Evolutionary conservation across 2,113 vertebrate species (phyloP).

Genomic region (Cyanistes caeruleus): DNA sequence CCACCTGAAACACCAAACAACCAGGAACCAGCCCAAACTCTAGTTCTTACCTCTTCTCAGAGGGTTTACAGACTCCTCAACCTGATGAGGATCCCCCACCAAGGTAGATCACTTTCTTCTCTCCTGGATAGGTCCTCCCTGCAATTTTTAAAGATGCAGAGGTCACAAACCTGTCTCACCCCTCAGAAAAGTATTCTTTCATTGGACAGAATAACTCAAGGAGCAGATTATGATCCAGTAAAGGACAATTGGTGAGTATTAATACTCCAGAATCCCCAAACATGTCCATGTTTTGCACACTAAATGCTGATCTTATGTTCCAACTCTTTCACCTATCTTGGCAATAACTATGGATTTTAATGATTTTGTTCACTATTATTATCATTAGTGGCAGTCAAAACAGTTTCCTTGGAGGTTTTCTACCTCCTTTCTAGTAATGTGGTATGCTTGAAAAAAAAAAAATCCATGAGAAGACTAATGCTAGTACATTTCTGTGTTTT

Average conservation of each 20-base stretch:
- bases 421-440: not conserved
- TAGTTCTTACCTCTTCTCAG: not conserved
- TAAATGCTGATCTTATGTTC: not conserved
- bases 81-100: rapidly evolving
- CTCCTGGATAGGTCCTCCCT: not conserved
- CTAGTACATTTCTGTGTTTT: not conserved
- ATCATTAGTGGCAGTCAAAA: not conserved
- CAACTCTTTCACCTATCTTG: not conserved
- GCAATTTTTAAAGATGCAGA: not conserved
- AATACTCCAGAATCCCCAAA: not conserved
- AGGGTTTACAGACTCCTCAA: not conserved
- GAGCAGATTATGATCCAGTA: not conserved
- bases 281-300: not conserved
- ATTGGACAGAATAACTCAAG: not conserved
- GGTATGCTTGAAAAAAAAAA: not conserved
- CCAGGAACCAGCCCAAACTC: not conserved
- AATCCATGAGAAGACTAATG: not conserved
- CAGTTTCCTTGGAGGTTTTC: not conserved
- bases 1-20: not conserved
- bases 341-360: not conserved
- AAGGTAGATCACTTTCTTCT: not conserved
- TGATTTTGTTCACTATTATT: not conserved
- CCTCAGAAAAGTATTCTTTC: not conserved
- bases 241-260: not conserved
- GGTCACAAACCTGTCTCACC: not conserved